phyloP scores from a whole-genome alignment of 2,113 vertebrate genomes.

The Amia ocellicauda region DNA sequence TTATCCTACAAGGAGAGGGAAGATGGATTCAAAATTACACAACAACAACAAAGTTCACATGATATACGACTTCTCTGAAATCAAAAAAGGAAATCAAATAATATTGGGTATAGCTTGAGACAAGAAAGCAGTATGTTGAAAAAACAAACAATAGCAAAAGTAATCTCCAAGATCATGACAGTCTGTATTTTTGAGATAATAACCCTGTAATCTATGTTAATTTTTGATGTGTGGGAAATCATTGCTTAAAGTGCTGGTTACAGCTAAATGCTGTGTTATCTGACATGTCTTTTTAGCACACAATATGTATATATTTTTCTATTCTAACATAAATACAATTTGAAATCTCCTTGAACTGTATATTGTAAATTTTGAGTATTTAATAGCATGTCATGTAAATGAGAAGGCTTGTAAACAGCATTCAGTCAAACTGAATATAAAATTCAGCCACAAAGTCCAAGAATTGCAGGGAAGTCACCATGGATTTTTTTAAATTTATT shows the following conservation, averaged over 20 bases:
- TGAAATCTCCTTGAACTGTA: neutral
- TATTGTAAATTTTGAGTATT: neutral
- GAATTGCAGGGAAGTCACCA: neutral
- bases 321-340: neutral
- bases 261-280: no score
- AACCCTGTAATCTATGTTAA: no score
- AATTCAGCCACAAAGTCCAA: neutral
- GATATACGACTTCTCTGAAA: no score
- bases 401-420: neutral
- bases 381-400: neutral
- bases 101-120: neutral
- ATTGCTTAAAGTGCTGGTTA: no score
- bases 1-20: constrained; percentile 74
- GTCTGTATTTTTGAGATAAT: no score
- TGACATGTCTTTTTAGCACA: no score
- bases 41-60: constrained; percentile 43
- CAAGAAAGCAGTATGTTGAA: neutral
- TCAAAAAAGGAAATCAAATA: neutral
- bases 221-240: no score
- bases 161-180: no score
- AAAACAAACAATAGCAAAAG: no score
- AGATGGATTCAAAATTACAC: constrained; percentile 16
- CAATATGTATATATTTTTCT: neutral
- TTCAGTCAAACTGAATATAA: neutral
- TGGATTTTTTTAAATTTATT: neutral